These are phyloP conservation scores for Parauchenoglanis punctatus DNA, from an alignment of 2,797 vertebrate genomes.

Conservation along the genomic window DNA sequence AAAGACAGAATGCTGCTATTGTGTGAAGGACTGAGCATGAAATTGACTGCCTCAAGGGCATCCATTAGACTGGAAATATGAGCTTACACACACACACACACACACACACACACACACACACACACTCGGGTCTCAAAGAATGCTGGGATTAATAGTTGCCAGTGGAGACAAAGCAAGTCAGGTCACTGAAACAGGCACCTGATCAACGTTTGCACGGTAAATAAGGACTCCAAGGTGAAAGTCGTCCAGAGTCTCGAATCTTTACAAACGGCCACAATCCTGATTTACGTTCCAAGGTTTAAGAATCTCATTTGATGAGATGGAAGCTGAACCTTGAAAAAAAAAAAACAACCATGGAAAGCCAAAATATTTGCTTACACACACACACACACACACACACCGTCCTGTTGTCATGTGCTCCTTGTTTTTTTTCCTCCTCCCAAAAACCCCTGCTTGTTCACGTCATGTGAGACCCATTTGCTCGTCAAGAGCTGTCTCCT, in stretches of 20 bases:
- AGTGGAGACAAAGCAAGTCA: slow-evolving; percentile 24
- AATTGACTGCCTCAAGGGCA: slow-evolving; percentile 50
- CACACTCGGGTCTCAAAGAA: slow-evolving; percentile 29
- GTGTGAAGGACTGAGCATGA: slow-evolving; percentile 57
- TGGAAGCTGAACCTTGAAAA: neutral
- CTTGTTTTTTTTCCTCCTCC: slow-evolving; percentile 11
- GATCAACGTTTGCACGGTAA: neutral
- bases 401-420: slow-evolving; percentile 47
- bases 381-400: neutral
- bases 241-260: neutral
- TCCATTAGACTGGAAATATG: slow-evolving; percentile 55
- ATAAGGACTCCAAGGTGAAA: neutral
- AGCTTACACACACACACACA: slow-evolving; percentile 50
- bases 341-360: neutral
- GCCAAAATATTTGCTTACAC: neutral
- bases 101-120: slow-evolving; percentile 22
- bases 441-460: slow-evolving; percentile 37
- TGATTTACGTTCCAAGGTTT: neutral
- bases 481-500: slow-evolving; percentile 36
- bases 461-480: slow-evolving; percentile 54
- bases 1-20: slow-evolving; percentile 55
- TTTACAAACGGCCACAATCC: neutral
- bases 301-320: neutral
- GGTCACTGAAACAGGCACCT: slow-evolving; percentile 19
- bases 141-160: slow-evolving; percentile 32